Evolutionary conservation across 2,797 vertebrate species (phyloP).

Genomic region (Crocidura indochinensis): DNA sequence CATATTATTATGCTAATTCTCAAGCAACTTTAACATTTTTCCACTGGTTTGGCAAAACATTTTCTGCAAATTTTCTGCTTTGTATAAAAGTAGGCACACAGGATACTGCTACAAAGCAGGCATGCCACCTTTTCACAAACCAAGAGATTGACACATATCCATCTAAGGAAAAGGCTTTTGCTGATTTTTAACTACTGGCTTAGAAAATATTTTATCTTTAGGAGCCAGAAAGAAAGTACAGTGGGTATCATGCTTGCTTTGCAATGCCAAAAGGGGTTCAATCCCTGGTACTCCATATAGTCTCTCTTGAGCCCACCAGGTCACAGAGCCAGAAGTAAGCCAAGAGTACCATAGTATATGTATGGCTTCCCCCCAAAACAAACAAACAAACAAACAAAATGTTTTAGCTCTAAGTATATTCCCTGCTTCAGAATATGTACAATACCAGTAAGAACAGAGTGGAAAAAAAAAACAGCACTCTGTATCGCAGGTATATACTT

Average conservation of each 20-base stretch:
- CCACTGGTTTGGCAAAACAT: neutral
- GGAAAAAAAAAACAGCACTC: neutral
- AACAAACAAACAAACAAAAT: neutral
- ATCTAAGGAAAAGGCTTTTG: neutral
- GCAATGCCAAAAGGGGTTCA: too few species aligned
- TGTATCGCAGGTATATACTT: neutral
- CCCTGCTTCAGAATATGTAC: slow-evolving; percentile 14
- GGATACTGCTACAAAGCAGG: neutral
- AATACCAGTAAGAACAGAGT: slow-evolving; percentile 50
- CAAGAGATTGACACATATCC: neutral
- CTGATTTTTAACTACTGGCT: slow-evolving; percentile 51
- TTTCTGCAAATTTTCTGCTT: neutral
- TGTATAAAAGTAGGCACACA: neutral
- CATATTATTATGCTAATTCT: neutral
- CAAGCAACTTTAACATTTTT: neutral
- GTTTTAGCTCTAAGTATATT: slow-evolving; percentile 15
- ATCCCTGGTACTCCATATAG: too few species aligned
- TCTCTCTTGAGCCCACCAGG: too few species aligned
- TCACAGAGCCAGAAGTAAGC: too few species aligned
- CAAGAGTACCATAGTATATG: too few species aligned
- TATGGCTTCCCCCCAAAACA: too few species aligned
- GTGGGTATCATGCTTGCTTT: too few species aligned
- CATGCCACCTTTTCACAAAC: neutral
- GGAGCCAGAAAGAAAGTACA: too few species aligned
- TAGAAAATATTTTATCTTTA: slow-evolving; percentile 53